These are phyloP conservation scores for Girardia tigrina DNA, from an alignment of 2,888 invertebrate genomes.

Conservation along the genomic window DNA sequence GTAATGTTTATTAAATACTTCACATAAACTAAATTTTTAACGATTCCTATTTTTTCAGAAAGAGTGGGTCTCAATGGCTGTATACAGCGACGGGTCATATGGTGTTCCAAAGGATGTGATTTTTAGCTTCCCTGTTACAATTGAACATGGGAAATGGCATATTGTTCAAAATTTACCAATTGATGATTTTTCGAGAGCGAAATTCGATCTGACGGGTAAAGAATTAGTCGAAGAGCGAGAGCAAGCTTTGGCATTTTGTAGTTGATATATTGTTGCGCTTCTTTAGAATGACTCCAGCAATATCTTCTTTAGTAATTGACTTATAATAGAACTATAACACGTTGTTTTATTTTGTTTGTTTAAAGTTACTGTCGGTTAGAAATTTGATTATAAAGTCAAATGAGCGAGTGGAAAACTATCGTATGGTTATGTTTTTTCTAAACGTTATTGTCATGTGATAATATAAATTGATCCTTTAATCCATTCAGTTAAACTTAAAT, in stretches of 20 bases:
- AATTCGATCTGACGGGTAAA: constrained; percentile 69
- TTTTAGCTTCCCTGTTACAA: constrained; percentile 83
- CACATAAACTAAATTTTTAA: too few relatives aligned
- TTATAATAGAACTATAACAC: too few relatives aligned
- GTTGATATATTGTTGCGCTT: background rate
- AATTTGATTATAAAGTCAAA: too few relatives aligned
- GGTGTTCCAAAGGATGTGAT: constrained; percentile 54
- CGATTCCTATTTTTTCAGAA: background rate
- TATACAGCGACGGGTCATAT: constrained; percentile 30
- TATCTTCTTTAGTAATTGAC: too few relatives aligned
- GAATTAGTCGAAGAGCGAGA: constrained; percentile 74
- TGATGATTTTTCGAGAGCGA: constrained; percentile 68
- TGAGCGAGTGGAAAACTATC: too few relatives aligned
- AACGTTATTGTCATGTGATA: too few relatives aligned
- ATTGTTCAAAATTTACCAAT: constrained; percentile 72
- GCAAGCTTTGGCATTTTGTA: constrained; percentile 59
- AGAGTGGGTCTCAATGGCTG: constrained; percentile 31
- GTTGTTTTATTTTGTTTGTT: too few relatives aligned
- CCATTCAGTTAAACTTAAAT: too few relatives aligned
- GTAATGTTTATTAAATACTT: too few relatives aligned
- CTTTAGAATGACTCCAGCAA: background rate
- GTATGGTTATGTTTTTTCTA: too few relatives aligned
- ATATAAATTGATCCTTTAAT: too few relatives aligned
- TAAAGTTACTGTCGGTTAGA: too few relatives aligned
- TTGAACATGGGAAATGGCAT: constrained; percentile 64